These are phyloP conservation scores for Operophtera brumata DNA, from an alignment of 2,888 invertebrate species.

Conservation along the genomic window DNA sequence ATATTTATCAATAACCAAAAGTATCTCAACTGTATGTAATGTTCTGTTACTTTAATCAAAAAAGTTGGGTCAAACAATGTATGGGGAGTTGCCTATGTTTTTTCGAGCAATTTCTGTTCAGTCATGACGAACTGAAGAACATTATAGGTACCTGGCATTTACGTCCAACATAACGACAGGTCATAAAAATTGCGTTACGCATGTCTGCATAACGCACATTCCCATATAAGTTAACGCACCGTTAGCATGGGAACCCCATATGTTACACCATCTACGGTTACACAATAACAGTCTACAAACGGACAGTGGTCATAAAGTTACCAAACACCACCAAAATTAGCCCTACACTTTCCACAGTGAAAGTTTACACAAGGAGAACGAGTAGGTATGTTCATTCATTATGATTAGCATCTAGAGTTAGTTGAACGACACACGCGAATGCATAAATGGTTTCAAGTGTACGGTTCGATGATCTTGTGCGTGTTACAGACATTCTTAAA, in stretches of 20 bases:
- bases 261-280: constrained; percentile 29
- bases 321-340: constrained; percentile 25
- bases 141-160: not conserved
- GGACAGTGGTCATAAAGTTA: constrained; percentile 11
- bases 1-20: too few species aligned
- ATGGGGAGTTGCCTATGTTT: too few species aligned
- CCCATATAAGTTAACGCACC: not conserved
- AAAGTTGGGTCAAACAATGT: too few species aligned
- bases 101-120: too few species aligned
- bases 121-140: too few species aligned
- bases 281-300: constrained; percentile 10
- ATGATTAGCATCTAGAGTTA: constrained; percentile 23
- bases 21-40: too few species aligned
- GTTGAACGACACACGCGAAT: constrained; percentile 4
- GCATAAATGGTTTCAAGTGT: not conserved
- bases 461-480: constrained; percentile 14
- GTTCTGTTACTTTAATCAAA: too few species aligned
- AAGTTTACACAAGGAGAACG: constrained; percentile 49
- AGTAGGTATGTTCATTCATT: constrained; percentile 36
- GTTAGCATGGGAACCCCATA: constrained; percentile 11
- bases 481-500: constrained; percentile 3
- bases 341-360: constrained; percentile 54
- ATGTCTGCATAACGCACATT: constrained; percentile 1
- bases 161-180: not conserved
- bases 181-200: constrained; percentile 7